phyloP scores from a whole-genome alignment of 2,888 invertebrate genomes.

The Amphipyra berbera region DNA sequence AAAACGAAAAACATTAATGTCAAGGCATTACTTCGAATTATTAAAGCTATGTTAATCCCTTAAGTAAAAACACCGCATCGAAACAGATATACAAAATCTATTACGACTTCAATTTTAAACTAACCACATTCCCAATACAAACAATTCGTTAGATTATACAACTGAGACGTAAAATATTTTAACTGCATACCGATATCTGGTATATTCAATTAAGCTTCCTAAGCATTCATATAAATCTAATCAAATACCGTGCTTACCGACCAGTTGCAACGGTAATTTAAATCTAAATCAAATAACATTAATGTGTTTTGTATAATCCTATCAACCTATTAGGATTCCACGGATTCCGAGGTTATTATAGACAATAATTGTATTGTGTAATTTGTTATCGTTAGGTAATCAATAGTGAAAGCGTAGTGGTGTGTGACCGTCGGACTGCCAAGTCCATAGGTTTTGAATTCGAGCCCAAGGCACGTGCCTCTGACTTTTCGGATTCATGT shows the following conservation, averaged over 20 bases:
- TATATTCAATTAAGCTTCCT: conserved; percentile 57
- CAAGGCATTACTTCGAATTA: too few species aligned
- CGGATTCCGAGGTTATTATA: conserved; percentile 35
- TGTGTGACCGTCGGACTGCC: too few species aligned
- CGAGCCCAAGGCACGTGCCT: too few species aligned
- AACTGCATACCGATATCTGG: conserved; percentile 42
- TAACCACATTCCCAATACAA: conserved; percentile 37
- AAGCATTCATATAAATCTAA: conserved; percentile 58
- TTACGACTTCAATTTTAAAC: conserved; percentile 43
- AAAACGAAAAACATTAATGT: too few species aligned
- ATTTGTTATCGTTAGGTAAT: conserved; percentile 14
- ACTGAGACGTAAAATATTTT: conserved; percentile 51
- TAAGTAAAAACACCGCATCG: too few species aligned
- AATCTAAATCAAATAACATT: conserved; percentile 74
- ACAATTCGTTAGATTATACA: conserved; percentile 48
- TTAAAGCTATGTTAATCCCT: too few species aligned
- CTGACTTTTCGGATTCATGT: too few species aligned
- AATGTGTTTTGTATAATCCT: conserved; percentile 76
- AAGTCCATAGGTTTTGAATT: too few species aligned
- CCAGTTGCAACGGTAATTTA: conserved; percentile 57
- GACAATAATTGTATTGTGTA: conserved; percentile 27
- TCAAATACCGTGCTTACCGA: conserved; percentile 36
- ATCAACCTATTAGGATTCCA: conserved; percentile 72
- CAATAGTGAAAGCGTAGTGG: too few species aligned
- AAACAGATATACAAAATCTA: conserved; percentile 15